Percentiles rank a stretch among this genome's conserved stretches.
Conservation (phyloP, 2,888 invertebrate genomes). For the Sinelater perroti region DNA sequence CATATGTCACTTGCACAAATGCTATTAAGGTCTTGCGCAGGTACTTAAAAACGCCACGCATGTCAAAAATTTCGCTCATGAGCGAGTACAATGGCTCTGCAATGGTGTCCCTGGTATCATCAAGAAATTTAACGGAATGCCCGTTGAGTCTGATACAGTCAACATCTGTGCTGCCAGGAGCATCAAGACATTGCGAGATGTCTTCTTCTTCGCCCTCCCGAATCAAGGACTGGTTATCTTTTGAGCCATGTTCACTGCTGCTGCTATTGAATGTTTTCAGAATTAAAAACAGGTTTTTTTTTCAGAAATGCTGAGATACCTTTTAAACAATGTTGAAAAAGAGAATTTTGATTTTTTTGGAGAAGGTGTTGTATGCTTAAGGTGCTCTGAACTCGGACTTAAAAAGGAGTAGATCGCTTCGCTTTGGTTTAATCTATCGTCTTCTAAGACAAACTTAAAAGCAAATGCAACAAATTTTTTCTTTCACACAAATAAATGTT, state of each 20-base stretch:
- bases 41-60: constrained; percentile 89
- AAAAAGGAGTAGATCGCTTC: constrained; percentile 91
- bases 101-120: constrained; percentile 82
- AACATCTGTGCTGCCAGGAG: constrained; percentile 62
- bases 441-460: constrained; percentile 82
- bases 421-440: constrained; percentile 86
- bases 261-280: constrained; percentile 10
- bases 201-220: constrained; percentile 82
- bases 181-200: constrained; percentile 80
- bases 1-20: constrained; percentile 87
- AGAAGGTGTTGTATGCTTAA: constrained; percentile 79
- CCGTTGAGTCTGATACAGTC: constrained; percentile 59
- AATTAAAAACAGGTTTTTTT: background rate
- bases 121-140: constrained; percentile 58
- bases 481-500: background rate
- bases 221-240: constrained; percentile 51
- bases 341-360: constrained; percentile 90
- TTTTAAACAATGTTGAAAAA: constrained; percentile 85
- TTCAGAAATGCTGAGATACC: constrained; percentile 61
- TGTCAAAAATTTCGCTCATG: constrained; percentile 89
- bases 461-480: constrained; percentile 9
- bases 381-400: constrained; percentile 90
- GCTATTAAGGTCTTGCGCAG: constrained; percentile 86
- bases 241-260: constrained; percentile 39
- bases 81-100: constrained; percentile 90